These are phyloP conservation scores for Takifugu ocellatus DNA, from an alignment of 2,797 vertebrate genomes.

Conservation along the genomic window DNA sequence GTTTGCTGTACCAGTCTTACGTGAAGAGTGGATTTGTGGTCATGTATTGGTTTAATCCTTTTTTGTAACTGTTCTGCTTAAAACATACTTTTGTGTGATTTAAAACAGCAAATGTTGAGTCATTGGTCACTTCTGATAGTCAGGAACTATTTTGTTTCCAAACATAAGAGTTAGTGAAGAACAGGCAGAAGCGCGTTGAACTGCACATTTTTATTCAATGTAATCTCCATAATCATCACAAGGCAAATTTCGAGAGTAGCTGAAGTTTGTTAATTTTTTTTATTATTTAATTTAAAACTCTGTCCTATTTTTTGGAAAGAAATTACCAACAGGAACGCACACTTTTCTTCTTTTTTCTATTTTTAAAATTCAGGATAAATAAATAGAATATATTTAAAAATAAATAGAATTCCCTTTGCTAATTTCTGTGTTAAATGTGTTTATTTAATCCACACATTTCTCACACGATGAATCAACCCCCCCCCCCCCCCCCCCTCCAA, in stretches of 20 bases:
- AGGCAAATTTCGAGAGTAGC: not conserved
- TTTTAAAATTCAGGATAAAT: conserved; percentile 1
- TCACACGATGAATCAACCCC: conserved; percentile 52
- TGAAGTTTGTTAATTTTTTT: not conserved
- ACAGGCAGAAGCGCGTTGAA: not conserved
- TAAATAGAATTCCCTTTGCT: conserved; percentile 14
- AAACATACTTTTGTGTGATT: conserved; percentile 4
- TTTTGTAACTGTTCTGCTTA: not conserved
- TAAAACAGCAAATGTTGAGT: conserved; percentile 7
- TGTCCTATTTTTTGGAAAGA: not conserved
- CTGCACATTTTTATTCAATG: not conserved
- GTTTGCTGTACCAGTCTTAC: conserved; percentile 48
- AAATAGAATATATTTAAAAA: not conserved
- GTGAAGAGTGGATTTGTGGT: conserved; percentile 48
- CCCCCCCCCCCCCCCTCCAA: conserved; percentile 27
- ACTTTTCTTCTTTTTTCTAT: not conserved
- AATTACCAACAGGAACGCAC: too few species aligned
- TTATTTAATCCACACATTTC: conserved; percentile 43
- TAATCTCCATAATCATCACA: too few species aligned
- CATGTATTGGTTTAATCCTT: conserved; percentile 36
- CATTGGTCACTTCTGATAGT: conserved; percentile 1
- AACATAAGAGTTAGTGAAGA: conserved; percentile 14
- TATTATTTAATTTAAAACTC: too few species aligned
- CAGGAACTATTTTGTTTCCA: conserved; percentile 4
- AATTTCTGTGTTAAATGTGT: conserved; percentile 21